These are phyloP conservation scores for Lutraria rhynchaena DNA, from an alignment of 1,140 invertebrate species.

Conservation along the genomic window DNA sequence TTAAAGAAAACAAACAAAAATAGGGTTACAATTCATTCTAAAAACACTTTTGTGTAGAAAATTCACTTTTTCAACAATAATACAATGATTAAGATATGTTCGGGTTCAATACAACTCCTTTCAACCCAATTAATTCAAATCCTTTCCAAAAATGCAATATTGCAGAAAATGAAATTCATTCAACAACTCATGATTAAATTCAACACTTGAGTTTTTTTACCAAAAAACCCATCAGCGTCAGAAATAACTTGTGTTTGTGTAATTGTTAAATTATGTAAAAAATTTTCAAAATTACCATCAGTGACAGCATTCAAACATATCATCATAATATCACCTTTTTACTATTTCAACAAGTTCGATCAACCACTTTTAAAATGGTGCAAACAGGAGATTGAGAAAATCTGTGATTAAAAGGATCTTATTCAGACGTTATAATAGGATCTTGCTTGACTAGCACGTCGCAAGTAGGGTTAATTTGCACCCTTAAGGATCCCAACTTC, in stretches of 20 bases:
- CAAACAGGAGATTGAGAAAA: conserved; percentile 45
- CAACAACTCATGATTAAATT: not conserved
- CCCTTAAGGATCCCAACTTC: conserved; percentile 31
- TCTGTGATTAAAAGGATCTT: conserved; percentile 16
- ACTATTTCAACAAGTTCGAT: conserved; percentile 44
- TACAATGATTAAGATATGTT: too few relatives aligned
- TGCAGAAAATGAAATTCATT: not conserved
- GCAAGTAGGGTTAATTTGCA: conserved; percentile 52
- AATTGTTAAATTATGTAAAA: conserved; percentile 17
- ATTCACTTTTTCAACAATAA: too few relatives aligned
- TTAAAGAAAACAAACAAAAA: too few relatives aligned
- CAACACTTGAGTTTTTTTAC: not conserved
- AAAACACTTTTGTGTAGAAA: too few relatives aligned
- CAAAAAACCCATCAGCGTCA: too few relatives aligned
- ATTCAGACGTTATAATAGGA: conserved; percentile 4
- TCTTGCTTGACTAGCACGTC: conserved; percentile 1
- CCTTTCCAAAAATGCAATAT: not conserved
- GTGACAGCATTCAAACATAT: conserved; percentile 3
- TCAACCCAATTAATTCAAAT: not conserved
- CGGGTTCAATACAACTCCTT: not conserved
- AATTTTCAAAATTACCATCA: conserved; percentile 13
- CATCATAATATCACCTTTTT: conserved; percentile 20
- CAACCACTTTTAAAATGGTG: conserved; percentile 10
- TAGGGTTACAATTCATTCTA: too few relatives aligned
- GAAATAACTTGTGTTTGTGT: too few relatives aligned